phyloP scores from a whole-genome alignment of 2,797 vertebrate species.

The Epinephelus malabaricus region DNA sequence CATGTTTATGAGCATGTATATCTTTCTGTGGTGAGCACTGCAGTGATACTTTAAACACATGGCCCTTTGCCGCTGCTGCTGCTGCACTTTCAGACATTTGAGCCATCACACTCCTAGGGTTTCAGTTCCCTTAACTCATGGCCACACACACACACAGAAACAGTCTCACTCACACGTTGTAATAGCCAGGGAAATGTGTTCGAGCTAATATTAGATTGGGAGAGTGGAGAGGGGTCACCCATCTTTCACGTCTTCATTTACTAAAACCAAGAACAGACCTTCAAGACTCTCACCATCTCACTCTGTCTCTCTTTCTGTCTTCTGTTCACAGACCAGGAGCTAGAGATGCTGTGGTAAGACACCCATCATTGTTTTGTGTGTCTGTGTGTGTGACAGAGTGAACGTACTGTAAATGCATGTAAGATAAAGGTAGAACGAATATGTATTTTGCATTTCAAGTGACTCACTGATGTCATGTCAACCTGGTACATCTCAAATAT shows the following conservation, averaged over 20 bases:
- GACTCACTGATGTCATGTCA: not conserved
- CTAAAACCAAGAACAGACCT: conserved; percentile 63
- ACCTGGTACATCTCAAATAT: conserved; percentile 3
- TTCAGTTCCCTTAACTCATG: conserved; percentile 73
- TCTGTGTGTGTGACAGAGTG: not conserved
- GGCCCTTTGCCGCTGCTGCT: conserved; percentile 62
- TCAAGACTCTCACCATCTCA: conserved; percentile 30
- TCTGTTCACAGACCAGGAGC: conserved; percentile 69
- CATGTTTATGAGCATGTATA: conserved; percentile 7
- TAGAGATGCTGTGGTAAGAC: conserved; percentile 77
- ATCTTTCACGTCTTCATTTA: conserved; percentile 72
- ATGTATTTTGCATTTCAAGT: conserved; percentile 11
- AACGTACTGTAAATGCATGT: not conserved
- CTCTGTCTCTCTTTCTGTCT: conserved; percentile 46
- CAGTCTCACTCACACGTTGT: conserved; percentile 47
- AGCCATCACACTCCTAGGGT: conserved; percentile 78
- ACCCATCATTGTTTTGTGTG: conserved; percentile 10
- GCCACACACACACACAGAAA: conserved; percentile 19
- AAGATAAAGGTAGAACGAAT: not conserved
- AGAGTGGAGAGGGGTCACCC: conserved; percentile 70
- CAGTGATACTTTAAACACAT: conserved; percentile 78
- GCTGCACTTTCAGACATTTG: conserved; percentile 83
- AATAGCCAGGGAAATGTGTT: conserved; percentile 82
- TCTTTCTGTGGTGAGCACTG: conserved; percentile 40
- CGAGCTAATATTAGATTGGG: conserved; percentile 89